Conservation (phyloP, 2,888 invertebrate genomes). For the Emmelina monodactyla region DNA sequence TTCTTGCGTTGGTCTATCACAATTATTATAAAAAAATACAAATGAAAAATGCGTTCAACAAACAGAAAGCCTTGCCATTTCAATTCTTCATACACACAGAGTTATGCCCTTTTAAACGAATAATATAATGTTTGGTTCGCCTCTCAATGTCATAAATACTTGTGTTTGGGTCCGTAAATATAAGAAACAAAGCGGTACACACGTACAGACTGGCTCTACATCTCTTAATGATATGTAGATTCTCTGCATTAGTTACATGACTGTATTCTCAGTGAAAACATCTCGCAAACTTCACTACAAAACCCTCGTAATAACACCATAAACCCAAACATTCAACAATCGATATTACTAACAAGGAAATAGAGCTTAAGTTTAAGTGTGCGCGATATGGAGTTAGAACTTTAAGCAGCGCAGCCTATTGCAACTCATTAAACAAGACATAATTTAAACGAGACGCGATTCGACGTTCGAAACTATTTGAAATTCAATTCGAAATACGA, state of each 20-base stretch:
- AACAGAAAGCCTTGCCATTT: too few species aligned
- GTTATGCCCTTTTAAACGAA: too few species aligned
- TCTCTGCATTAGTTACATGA: conserved; percentile 64
- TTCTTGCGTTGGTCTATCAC: too few species aligned
- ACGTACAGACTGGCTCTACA: conserved; percentile 58
- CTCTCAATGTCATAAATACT: conserved; percentile 52
- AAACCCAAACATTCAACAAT: too few species aligned
- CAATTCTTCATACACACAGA: too few species aligned
- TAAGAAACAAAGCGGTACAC: conserved; percentile 61
- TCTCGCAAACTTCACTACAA: conserved; percentile 41
- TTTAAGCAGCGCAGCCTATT: conserved; percentile 22
- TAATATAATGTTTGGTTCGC: neutral
- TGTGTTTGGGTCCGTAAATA: conserved; percentile 51
- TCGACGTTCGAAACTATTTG: conserved; percentile 18
- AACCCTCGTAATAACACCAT: too few species aligned
- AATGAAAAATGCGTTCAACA: too few species aligned
- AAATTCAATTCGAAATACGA: conserved; percentile 25
- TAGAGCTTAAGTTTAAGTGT: conserved; percentile 16
- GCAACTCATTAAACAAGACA: conserved; percentile 64
- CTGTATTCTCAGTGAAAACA: conserved; percentile 62
- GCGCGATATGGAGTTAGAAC: conserved; percentile 15
- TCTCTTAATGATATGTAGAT: conserved; percentile 68
- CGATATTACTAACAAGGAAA: too few species aligned
- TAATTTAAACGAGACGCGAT: conserved; percentile 58
- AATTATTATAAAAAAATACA: too few species aligned